A percentile compares a stretch with the other conserved stretches of the same genome.
Conservation (phyloP, 2,888 invertebrate genomes). For the Acanthosepion lycidas region DNA sequence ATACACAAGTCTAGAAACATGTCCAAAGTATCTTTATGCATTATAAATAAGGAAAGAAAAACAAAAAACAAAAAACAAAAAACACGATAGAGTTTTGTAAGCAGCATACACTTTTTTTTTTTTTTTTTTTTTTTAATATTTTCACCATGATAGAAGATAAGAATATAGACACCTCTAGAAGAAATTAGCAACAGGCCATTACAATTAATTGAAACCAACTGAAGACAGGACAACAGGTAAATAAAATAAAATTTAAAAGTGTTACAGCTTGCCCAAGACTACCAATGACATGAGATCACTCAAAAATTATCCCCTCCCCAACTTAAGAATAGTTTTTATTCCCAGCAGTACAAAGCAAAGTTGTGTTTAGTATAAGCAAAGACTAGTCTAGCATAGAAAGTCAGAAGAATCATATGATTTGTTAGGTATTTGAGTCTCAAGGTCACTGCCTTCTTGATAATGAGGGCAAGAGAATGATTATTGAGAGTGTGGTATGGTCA, state of each 20-base stretch:
- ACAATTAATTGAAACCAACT: neutral
- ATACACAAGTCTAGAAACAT: no score
- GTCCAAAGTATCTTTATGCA: no score
- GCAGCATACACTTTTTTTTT: no score
- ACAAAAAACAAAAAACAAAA: no score
- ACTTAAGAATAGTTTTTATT: neutral
- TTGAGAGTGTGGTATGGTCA: neutral
- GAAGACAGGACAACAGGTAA: neutral
- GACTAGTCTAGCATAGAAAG: neutral
- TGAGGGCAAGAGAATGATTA: neutral
- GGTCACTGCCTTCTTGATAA: neutral
- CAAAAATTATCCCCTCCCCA: neutral
- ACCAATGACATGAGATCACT: neutral
- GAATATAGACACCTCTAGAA: no score
- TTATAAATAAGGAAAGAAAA: no score
- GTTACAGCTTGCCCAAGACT: neutral
- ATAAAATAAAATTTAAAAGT: neutral
- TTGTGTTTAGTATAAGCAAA: conserved; percentile 33
- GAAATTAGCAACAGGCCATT: no score
- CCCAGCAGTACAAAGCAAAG: neutral
- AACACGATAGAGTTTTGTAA: no score
- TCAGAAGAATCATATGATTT: neutral
- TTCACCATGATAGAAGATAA: no score
- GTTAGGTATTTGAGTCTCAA: neutral
- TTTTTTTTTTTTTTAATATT: no score